These are phyloP conservation scores for Amblyjoppa fuscipennis DNA, from an alignment of 2,888 invertebrate genomes.

Conservation along the genomic window DNA sequence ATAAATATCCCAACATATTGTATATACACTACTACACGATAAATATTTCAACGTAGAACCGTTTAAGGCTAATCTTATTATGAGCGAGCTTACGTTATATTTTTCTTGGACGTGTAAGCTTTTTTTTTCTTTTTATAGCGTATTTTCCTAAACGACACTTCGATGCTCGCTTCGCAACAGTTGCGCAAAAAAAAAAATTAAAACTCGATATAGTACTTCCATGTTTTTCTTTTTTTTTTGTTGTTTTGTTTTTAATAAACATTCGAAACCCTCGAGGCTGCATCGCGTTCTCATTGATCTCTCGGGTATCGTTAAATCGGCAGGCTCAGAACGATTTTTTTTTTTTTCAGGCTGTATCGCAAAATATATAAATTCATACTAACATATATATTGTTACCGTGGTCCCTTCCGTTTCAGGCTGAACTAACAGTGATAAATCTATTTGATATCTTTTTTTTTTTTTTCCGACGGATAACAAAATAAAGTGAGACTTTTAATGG, in stretches of 20 bases:
- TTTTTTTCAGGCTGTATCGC: constrained; percentile 45
- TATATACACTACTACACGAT: constrained; percentile 36
- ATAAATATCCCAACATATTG: constrained; percentile 6
- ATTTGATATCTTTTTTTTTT: constrained; percentile 25
- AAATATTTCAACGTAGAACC: constrained; percentile 34
- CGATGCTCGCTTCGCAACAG: constrained; percentile 23
- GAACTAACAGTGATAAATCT: constrained; percentile 66
- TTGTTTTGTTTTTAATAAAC: not conserved
- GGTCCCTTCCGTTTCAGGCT: constrained; percentile 77
- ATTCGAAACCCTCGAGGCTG: not conserved
- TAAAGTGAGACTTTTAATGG: not conserved
- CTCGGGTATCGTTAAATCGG: not conserved
- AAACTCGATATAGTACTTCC: constrained; percentile 8
- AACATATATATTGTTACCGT: constrained; percentile 73
- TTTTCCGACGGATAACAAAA: not conserved
- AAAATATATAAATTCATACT: constrained; percentile 71
- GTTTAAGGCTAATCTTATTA: constrained; percentile 21
- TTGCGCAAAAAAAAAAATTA: constrained; percentile 21
- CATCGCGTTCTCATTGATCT: not conserved
- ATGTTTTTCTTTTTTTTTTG: constrained; percentile 8
- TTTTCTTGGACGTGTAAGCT: constrained; percentile 37
- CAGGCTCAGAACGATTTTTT: constrained; percentile 25
- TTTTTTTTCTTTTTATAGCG: not conserved
- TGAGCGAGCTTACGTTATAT: constrained; percentile 28
- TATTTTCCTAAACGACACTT: constrained; percentile 30